Evolutionary conservation across 1,140 invertebrate species (phyloP).

Genomic region (Lepidurus couesii): DNA sequence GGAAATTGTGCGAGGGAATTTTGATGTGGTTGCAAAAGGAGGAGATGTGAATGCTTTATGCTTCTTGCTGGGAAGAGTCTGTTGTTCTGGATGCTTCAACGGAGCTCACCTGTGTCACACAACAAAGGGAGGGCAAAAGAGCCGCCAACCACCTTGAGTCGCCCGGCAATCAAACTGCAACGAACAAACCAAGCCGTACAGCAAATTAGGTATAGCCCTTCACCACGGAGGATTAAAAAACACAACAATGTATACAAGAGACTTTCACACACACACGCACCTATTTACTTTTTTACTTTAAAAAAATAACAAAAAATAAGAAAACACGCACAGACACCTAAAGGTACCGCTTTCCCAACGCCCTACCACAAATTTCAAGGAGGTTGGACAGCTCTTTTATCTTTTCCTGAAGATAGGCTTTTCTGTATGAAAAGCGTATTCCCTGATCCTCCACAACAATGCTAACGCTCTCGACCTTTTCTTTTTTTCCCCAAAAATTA

Average conservation of each 20-base stretch:
- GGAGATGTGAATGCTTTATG: background rate
- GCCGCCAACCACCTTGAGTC: constrained; percentile 8
- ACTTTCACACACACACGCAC: too few species aligned
- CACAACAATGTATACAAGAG: background rate
- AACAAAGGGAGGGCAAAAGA: constrained; percentile 7
- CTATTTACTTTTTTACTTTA: too few species aligned
- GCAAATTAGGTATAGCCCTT: constrained; percentile 18
- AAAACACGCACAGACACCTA: background rate
- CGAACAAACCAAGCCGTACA: constrained; percentile 18
- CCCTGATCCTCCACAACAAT: too few species aligned
- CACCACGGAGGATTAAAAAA: background rate
- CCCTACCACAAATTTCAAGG: constrained; percentile 7
- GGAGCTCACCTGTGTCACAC: constrained; percentile 13
- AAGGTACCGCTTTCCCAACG: background rate
- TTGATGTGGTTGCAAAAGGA: too few species aligned
- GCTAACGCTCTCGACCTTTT: too few species aligned
- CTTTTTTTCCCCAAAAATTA: background rate
- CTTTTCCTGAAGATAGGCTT: background rate
- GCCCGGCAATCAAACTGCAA: constrained; percentile 8
- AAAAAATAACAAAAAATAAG: too few species aligned
- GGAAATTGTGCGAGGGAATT: too few species aligned
- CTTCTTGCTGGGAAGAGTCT: background rate
- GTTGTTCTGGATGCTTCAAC: background rate
- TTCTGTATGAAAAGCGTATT: background rate
- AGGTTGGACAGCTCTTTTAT: constrained; percentile 12